These are phyloP conservation scores for Notamacropus eugenii DNA, from an alignment of 2,797 vertebrate species.

Conservation along the genomic window DNA sequence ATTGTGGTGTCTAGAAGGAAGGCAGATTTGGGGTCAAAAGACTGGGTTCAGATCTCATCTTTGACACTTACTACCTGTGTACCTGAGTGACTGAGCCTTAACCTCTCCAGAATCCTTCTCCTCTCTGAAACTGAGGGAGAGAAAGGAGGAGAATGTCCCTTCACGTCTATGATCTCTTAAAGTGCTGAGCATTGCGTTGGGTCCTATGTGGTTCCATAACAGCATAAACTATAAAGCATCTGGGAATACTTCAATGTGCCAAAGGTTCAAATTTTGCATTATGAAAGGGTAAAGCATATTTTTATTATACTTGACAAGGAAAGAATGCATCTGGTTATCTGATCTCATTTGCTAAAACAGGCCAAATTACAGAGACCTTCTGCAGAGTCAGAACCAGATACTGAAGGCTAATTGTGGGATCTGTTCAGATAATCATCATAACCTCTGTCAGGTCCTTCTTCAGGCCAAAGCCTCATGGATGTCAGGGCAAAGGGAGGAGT, in stretches of 20 bases:
- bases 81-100: not conserved
- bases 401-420: not conserved
- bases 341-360: not conserved
- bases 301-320: not conserved
- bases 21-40: not conserved
- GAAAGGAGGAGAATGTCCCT: not conserved
- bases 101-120: not conserved
- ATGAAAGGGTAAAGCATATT: not conserved
- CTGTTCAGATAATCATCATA: not conserved
- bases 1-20: not conserved
- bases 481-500: not conserved
- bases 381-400: not conserved
- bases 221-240: not conserved
- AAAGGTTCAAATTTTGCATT: not conserved
- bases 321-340: not conserved
- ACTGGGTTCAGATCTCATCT: not conserved
- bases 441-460: not conserved
- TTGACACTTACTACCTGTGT: not conserved
- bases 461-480: not conserved
- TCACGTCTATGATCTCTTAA: not conserved
- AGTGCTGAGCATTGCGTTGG: not conserved
- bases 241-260: not conserved
- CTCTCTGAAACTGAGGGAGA: not conserved
- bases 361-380: not conserved
- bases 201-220: not conserved